These are phyloP conservation scores for Brachionus paranguensis DNA, from an alignment of 1,140 invertebrate species.

Conservation along the genomic window DNA sequence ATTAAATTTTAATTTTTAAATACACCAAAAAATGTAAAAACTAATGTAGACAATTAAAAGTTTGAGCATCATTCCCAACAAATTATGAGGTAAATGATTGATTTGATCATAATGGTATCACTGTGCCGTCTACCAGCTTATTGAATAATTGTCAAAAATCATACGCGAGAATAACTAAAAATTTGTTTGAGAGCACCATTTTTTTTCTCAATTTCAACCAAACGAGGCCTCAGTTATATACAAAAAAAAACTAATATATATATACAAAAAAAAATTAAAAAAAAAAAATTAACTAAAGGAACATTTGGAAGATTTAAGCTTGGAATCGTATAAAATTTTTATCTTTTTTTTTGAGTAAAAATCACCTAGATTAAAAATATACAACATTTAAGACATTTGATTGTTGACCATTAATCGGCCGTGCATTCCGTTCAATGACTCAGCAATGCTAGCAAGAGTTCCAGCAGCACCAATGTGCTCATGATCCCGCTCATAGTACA, in stretches of 20 bases:
- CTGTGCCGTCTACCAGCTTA: background rate
- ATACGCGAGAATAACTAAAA: background rate
- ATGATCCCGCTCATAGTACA: slow-evolving; percentile 19
- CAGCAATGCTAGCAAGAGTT: slow-evolving; percentile 33
- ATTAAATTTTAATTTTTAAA: background rate
- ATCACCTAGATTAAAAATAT: background rate
- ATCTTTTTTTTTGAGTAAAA: background rate
- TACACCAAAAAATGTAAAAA: background rate
- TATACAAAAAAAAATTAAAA: background rate
- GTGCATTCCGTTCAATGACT: slow-evolving; percentile 17
- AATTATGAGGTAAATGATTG: background rate
- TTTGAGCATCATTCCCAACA: background rate
- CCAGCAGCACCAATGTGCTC: slow-evolving; percentile 32
- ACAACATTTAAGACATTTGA: background rate
- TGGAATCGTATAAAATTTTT: background rate
- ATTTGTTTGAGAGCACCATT: background rate
- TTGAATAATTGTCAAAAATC: background rate
- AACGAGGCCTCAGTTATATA: background rate
- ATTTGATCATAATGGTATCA: background rate
- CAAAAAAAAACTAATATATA: background rate
- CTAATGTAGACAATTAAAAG: background rate
- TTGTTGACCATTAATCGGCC: slow-evolving; percentile 2
- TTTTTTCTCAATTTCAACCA: background rate
- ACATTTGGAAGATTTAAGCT: slow-evolving; percentile 7
- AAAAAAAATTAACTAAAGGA: background rate